These are phyloP conservation scores for Macrobrachium nipponense DNA, from an alignment of 1,140 invertebrate species.

Conservation along the genomic window DNA sequence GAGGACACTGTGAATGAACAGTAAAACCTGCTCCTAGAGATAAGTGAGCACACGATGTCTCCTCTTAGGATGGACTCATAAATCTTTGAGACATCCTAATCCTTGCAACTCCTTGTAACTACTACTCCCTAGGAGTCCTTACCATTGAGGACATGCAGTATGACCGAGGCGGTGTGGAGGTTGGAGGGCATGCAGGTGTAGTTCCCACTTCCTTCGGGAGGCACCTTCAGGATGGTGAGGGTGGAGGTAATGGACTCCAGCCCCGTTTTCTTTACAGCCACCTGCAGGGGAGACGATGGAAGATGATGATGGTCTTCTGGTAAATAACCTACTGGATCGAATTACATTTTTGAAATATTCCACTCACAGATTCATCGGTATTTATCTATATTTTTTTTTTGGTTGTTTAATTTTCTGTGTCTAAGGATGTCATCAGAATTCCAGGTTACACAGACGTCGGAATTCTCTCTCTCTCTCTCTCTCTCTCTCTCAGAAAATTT, in stretches of 20 bases:
- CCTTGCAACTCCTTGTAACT: no score
- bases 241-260: slow-evolving; percentile 56
- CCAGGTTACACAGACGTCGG: background rate
- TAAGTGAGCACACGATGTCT: no score
- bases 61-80: no score
- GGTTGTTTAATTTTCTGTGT: no score
- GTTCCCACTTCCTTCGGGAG: slow-evolving; percentile 67
- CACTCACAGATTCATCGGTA: no score
- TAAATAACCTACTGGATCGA: background rate
- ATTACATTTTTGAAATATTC: no score
- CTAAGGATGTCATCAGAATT: no score
- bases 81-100: no score
- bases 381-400: no score
- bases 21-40: no score
- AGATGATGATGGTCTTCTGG: background rate
- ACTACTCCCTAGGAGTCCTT: no score
- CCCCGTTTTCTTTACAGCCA: slow-evolving; percentile 51
- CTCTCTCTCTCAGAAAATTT: background rate
- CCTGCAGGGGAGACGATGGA: slow-evolving; percentile 22
- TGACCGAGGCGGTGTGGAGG: slow-evolving; percentile 66
- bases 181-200: slow-evolving; percentile 68
- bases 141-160: slow-evolving; percentile 67
- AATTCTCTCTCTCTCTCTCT: slow-evolving; percentile 1
- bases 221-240: slow-evolving; percentile 66
- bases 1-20: no score